phyloP scores from a whole-genome alignment of 2,888 invertebrate species.

The Drosophila setosimentum region DNA sequence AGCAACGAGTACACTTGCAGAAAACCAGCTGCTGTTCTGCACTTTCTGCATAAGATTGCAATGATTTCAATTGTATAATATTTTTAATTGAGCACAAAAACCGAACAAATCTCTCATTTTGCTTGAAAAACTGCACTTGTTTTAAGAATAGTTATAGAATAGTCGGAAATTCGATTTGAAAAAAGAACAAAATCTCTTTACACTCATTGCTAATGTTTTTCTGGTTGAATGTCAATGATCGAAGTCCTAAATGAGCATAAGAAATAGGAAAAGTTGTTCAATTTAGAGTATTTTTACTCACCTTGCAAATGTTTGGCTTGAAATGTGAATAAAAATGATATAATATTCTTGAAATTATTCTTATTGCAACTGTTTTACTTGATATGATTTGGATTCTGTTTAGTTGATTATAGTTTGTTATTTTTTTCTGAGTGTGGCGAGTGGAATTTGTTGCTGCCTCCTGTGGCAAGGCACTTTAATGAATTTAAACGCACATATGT shows the following conservation, averaged over 20 bases:
- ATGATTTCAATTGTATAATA: neutral
- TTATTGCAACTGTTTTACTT: neutral
- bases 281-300: neutral
- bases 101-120: neutral
- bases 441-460: neutral
- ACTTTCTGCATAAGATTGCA: neutral
- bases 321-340: no score
- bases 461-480: conserved; percentile 45
- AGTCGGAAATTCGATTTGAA: neutral
- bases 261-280: neutral
- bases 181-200: neutral
- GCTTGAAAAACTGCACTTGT: neutral
- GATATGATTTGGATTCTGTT: neutral
- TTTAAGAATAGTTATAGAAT: neutral
- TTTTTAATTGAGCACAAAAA: neutral
- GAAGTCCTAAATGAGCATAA: no score
- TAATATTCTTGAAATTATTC: no score
- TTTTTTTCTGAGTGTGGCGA: neutral
- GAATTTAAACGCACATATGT: conserved; percentile 65
- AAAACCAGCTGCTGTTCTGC: neutral
- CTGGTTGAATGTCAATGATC: no score
- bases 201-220: no score
- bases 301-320: neutral
- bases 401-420: neutral
- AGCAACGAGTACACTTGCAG: conserved; percentile 2